Conservation (phyloP, 2,797 vertebrate genomes). For the Pangasius larnaudii region DNA sequence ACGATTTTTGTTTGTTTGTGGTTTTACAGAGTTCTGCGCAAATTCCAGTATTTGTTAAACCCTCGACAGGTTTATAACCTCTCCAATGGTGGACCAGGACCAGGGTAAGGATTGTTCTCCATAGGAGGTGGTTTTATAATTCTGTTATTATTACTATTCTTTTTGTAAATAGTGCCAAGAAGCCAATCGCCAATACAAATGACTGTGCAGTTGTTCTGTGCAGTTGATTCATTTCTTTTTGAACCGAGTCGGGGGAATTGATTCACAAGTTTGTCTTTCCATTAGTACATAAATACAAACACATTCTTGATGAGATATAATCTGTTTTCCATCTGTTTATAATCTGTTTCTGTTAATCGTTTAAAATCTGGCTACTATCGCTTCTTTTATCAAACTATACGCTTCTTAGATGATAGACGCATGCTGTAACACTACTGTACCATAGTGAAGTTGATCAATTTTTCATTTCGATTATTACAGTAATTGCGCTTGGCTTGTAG, state of each 20-base stretch:
- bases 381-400: not conserved
- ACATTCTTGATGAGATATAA: not conserved
- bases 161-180: not conserved
- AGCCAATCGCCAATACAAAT: not conserved
- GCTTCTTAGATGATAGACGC: not conserved
- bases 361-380: not conserved
- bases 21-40: slow-evolving; percentile 84
- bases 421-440: not conserved
- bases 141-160: not conserved
- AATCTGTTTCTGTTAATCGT: too few relatives aligned
- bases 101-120: slow-evolving; percentile 78
- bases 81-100: slow-evolving; percentile 81
- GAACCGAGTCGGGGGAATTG: not conserved
- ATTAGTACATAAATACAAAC: not conserved
- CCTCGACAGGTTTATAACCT: slow-evolving; percentile 92
- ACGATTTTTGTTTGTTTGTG: not conserved
- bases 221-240: not conserved
- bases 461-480: not conserved
- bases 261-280: not conserved
- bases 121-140: not conserved
- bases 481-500: not conserved
- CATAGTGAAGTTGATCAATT: too few relatives aligned
- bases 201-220: not conserved
- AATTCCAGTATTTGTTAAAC: slow-evolving; percentile 90
- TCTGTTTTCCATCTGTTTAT: not conserved